phyloP scores from a whole-genome alignment of 2,113 vertebrate genomes.

The Protomyctophum bolini region DNA sequence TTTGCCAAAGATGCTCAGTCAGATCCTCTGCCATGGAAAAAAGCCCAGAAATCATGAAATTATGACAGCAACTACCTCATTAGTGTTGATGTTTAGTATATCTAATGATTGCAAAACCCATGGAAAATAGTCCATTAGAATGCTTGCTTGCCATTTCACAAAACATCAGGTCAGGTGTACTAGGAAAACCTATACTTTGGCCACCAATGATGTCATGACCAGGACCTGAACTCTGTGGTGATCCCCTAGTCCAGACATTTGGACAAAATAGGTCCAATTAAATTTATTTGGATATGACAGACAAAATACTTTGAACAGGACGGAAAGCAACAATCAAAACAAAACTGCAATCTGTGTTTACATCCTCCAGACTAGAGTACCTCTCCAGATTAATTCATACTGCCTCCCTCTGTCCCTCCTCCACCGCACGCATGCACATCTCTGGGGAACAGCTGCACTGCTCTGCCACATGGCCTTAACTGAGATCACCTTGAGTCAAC shows the following conservation, averaged over 20 bases:
- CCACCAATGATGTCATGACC: too few species aligned
- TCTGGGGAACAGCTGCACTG: constrained; percentile 27
- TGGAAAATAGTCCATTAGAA: constrained; percentile 38
- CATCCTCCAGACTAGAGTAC: neutral
- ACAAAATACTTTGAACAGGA: too few species aligned
- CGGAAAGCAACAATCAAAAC: too few species aligned
- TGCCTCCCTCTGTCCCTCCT: neutral
- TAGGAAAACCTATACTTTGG: too few species aligned
- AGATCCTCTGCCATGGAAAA: constrained; percentile 58
- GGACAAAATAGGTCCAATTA: too few species aligned
- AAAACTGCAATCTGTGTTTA: too few species aligned
- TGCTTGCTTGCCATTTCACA: neutral
- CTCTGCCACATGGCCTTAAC: constrained; percentile 27
- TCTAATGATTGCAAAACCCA: constrained; percentile 47
- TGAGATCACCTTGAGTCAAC: constrained; percentile 30
- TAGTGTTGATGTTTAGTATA: constrained; percentile 39
- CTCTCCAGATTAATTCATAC: constrained; percentile 33
- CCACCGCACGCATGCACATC: neutral
- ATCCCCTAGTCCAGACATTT: too few species aligned
- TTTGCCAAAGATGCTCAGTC: constrained; percentile 41
- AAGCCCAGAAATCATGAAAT: constrained; percentile 61
- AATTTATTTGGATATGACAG: too few species aligned
- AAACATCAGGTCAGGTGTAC: too few species aligned
- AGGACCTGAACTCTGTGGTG: too few species aligned
- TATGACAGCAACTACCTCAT: constrained; percentile 55